These are phyloP conservation scores for Ostrea edulis DNA, from an alignment of 1,140 invertebrate species.

Conservation along the genomic window DNA sequence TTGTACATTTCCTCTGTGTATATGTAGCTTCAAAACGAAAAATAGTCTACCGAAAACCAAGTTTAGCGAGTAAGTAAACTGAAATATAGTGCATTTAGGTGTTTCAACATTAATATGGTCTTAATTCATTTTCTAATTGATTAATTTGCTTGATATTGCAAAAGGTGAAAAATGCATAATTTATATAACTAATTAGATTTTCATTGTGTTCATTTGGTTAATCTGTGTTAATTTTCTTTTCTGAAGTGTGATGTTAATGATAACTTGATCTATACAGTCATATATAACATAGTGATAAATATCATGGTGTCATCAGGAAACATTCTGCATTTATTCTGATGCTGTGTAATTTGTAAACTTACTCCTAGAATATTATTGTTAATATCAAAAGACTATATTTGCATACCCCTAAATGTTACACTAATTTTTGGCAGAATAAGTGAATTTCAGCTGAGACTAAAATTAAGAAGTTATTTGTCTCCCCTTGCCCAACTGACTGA, in stretches of 20 bases:
- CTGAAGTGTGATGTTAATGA: not conserved
- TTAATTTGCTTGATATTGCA: not conserved
- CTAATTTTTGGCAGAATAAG: too few species aligned
- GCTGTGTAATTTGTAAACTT: too few species aligned
- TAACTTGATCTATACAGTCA: not conserved
- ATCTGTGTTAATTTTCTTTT: not conserved
- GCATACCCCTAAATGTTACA: too few species aligned
- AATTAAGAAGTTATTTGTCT: too few species aligned
- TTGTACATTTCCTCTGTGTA: not conserved
- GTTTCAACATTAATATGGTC: not conserved
- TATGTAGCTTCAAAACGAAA: slow-evolving; percentile 23
- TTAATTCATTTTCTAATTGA: not conserved
- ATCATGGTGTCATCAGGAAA: too few species aligned
- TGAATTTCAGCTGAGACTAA: too few species aligned
- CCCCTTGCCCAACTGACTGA: too few species aligned
- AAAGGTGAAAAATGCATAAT: not conserved
- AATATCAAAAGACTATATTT: too few species aligned
- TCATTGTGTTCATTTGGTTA: too few species aligned
- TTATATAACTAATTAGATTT: not conserved
- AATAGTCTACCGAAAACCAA: slow-evolving; percentile 35
- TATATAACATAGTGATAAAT: too few species aligned
- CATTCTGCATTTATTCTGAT: too few species aligned
- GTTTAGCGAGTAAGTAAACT: slow-evolving; percentile 4
- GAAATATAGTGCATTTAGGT: not conserved
- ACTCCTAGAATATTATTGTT: too few species aligned